phyloP scores from a whole-genome alignment of 2,888 invertebrate genomes.

The Eledone cirrhosa region DNA sequence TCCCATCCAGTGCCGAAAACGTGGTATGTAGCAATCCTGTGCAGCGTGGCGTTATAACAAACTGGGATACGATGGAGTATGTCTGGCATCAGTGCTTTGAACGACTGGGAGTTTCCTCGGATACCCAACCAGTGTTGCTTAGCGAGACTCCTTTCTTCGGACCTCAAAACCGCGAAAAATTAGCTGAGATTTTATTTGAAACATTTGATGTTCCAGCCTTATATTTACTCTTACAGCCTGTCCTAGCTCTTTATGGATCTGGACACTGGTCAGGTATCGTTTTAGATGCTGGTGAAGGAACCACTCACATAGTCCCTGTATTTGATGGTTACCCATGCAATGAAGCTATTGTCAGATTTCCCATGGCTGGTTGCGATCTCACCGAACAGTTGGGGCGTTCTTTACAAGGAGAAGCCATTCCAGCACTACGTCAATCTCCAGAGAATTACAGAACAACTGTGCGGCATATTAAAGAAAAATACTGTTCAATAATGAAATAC shows the following conservation, averaged over 20 bases:
- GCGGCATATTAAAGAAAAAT: constrained; percentile 13
- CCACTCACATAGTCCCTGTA: constrained; percentile 18
- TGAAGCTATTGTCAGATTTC: constrained; percentile 26
- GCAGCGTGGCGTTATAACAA: constrained; percentile 12
- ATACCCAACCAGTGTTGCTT: constrained; percentile 16
- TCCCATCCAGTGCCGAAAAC: neutral
- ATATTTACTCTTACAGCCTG: constrained; percentile 10
- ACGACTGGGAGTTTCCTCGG: constrained; percentile 16
- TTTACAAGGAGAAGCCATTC: constrained; percentile 16
- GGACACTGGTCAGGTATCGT: constrained; percentile 26
- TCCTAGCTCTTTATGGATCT: constrained; percentile 19
- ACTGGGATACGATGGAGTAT: constrained; percentile 25
- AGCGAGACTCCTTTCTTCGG: constrained; percentile 18
- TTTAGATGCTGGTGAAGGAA: constrained; percentile 17
- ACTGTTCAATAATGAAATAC: constrained; percentile 9
- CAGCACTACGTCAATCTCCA: neutral
- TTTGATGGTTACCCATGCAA: constrained; percentile 26
- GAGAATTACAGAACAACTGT: constrained; percentile 7
- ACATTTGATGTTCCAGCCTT: constrained; percentile 23
- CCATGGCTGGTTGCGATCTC: constrained; percentile 26
- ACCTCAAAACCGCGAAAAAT: constrained; percentile 8
- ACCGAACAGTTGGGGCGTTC: neutral
- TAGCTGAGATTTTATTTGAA: constrained; percentile 18
- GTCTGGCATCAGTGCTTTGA: constrained; percentile 27
- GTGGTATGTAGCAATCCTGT: constrained; percentile 9